A percentile compares a stretch with the other conserved stretches of the same genome.
These are phyloP conservation scores for Coenonympha arcania DNA, from an alignment of 2,888 invertebrate species.

Conservation along the genomic window DNA sequence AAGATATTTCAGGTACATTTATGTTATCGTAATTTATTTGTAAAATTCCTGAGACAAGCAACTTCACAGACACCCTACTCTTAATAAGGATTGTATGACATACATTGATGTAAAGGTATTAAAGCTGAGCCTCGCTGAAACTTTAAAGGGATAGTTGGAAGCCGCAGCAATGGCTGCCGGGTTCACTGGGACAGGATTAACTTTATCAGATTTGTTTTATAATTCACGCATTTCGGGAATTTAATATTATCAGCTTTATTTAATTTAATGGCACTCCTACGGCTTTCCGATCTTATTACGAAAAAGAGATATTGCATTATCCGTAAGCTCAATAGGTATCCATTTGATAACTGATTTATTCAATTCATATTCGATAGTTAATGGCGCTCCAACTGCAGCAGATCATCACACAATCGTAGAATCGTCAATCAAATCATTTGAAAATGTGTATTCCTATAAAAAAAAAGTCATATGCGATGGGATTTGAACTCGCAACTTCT, in stretches of 20 bases:
- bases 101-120: slow-evolving; percentile 20
- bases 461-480: too few species aligned
- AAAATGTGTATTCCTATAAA: too few species aligned
- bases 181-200: slow-evolving; percentile 20
- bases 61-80: not conserved
- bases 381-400: too few species aligned
- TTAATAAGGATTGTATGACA: slow-evolving; percentile 16
- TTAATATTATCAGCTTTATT: slow-evolving; percentile 18
- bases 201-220: slow-evolving; percentile 28
- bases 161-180: slow-evolving; percentile 10
- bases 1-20: not conserved
- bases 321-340: too few species aligned
- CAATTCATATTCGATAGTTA: too few species aligned
- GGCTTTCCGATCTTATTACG: too few species aligned
- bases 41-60: not conserved
- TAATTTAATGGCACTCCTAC: slow-evolving; percentile 16
- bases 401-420: too few species aligned
- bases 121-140: slow-evolving; percentile 17
- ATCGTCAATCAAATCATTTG: too few species aligned
- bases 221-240: slow-evolving; percentile 13
- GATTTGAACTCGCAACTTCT: too few species aligned
- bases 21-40: not conserved
- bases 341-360: too few species aligned
- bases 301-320: too few species aligned
- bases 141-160: slow-evolving; percentile 24